Evolutionary conservation across 2,113 vertebrate species (phyloP), one percentile per base, ranked within the genome.

Genomic region (Catharus minimus): DNA sequence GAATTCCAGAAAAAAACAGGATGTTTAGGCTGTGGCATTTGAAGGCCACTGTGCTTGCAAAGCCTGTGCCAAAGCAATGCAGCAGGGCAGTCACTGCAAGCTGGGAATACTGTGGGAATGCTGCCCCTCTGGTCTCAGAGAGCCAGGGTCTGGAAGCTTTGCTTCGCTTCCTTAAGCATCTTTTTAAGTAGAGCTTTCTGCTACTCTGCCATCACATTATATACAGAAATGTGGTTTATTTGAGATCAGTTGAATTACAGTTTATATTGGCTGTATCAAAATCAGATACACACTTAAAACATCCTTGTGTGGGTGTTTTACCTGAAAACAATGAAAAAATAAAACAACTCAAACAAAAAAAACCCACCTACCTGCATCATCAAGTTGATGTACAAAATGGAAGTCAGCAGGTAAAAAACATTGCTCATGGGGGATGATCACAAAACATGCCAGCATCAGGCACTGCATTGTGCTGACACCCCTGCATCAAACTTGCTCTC

Each of bases 31-130:
- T 13, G 13, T 41, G 19, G 6, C 1, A 1, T 28, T 26, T 26
- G 19, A 77, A 83, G 15, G 18, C 5, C 18, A 65, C 13, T 58
- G 17, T 44, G 0, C 17, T 81, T 49, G 17, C 26, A 74, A 83
- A 77, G 17, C 8, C 24, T 57, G 27, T 36, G 33, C 11, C 10
- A 28, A 77, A 71, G 17, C 0, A 1, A 4, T 2, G 5, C 20
- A 55, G 32, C n/a, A 38, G 9, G 21, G 11, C 28, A 67, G 58
- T 8, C 21, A 9, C 24, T 52, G 28, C 0, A 12, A 79, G 15
- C 39, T 60, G 57, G n/a, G 7, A 88, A 26, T 47, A 16, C 32
- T 52, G 49, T 75, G 52, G 26, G 11, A 79, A 33, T 47, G 23
- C 28, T 44, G 21, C 19, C 55, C 27, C 18, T n/a, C 17, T 53